Conservation (phyloP, 2,113 vertebrate genomes). For the Catharus minimus region DNA sequence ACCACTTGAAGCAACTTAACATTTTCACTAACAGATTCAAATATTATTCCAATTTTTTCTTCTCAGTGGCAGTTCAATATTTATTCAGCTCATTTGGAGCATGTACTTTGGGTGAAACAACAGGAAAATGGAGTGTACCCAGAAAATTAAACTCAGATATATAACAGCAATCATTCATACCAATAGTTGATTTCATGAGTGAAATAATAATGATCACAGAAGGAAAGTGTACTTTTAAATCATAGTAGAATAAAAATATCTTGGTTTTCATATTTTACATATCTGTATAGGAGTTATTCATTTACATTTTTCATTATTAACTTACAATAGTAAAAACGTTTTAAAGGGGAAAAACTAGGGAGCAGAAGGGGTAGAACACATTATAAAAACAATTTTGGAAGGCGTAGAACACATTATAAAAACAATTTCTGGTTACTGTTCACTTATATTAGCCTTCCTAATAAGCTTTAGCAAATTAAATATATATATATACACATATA, state of each 20-base stretch:
- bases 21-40: background rate
- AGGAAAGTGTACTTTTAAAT: background rate
- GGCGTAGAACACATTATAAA: background rate
- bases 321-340: background rate
- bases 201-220: background rate
- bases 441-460: background rate
- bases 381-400: background rate
- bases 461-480: background rate
- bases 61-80: background rate
- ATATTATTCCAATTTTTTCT: background rate
- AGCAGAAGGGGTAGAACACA: fast-evolving
- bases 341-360: background rate
- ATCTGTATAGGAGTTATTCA: background rate
- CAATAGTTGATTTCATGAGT: background rate
- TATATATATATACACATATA: no score
- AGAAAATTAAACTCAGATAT: slow-evolving; percentile 15
- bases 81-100: background rate
- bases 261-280: background rate
- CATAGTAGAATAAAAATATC: background rate
- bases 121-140: background rate
- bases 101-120: background rate
- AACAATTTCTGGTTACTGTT: background rate
- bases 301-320: background rate
- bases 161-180: background rate
- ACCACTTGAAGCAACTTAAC: background rate